Conservation (phyloP, 2,888 invertebrate genomes). For the Agrypnus murinus region DNA sequence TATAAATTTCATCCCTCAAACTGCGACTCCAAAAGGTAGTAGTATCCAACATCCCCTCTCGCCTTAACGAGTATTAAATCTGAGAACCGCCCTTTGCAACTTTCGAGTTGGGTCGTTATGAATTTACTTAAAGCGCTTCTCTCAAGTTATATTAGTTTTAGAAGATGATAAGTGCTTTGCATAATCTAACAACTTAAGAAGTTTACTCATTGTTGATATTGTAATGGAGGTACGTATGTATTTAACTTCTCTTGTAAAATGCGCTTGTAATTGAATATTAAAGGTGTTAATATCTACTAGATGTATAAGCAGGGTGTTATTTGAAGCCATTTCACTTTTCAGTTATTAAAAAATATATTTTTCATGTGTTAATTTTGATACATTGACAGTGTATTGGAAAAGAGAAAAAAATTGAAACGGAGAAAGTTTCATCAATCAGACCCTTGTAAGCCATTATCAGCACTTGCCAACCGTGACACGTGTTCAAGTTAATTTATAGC, state of each 20-base stretch:
- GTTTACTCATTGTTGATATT: constrained; percentile 37
- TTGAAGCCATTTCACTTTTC: too few species aligned
- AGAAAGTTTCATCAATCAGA: constrained; percentile 40
- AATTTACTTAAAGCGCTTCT: constrained; percentile 48
- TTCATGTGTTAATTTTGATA: too few species aligned
- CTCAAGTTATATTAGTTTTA: constrained; percentile 51
- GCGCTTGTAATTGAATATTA: constrained; percentile 30
- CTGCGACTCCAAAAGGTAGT: too few species aligned
- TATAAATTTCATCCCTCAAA: constrained; percentile 40
- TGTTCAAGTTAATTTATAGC: constrained; percentile 53
- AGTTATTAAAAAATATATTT: too few species aligned
- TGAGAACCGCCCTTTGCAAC: constrained; percentile 46
- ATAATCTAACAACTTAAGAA: constrained; percentile 43
- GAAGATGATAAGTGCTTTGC: constrained; percentile 47
- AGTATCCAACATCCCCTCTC: constrained; percentile 36
- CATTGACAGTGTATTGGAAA: too few species aligned
- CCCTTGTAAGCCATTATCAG: constrained; percentile 50
- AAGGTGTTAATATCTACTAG: constrained; percentile 10
- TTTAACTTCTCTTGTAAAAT: constrained; percentile 21
- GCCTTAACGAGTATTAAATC: constrained; percentile 50
- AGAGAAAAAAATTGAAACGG: neutral
- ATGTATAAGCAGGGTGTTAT: too few species aligned
- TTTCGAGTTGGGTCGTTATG: constrained; percentile 49
- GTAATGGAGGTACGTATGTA: constrained; percentile 13
- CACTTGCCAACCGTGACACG: constrained; percentile 54